Conservation (phyloP, 2,888 invertebrate species). For the Nomada goodeniana region DNA sequence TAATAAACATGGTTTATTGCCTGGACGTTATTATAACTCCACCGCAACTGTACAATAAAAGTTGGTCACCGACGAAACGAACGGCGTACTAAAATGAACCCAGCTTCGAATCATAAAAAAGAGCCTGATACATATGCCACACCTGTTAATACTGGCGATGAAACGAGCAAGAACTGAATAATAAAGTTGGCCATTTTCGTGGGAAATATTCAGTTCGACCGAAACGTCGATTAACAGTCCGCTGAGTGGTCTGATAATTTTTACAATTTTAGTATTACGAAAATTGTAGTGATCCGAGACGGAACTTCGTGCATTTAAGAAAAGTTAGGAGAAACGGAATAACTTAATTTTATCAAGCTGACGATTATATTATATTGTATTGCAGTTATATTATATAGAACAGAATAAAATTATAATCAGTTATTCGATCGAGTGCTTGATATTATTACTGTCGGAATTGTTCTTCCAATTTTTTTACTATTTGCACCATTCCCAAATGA, state of each 20-base stretch:
- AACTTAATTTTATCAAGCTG: too few relatives aligned
- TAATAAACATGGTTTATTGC: slow-evolving; percentile 60
- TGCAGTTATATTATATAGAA: too few relatives aligned
- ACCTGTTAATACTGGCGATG: background rate
- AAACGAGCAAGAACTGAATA: slow-evolving; percentile 18
- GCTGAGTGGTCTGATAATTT: background rate
- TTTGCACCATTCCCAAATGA: background rate
- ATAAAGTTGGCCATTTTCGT: background rate
- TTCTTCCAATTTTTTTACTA: background rate
- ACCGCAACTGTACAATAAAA: slow-evolving; percentile 34
- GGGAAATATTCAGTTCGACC: background rate
- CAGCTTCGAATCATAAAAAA: slow-evolving; percentile 14
- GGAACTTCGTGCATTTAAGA: too few relatives aligned
- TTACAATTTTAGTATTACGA: too few relatives aligned
- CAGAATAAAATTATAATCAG: too few relatives aligned
- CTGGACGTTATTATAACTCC: slow-evolving; percentile 52
- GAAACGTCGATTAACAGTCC: slow-evolving; percentile 1
- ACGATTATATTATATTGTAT: too few relatives aligned
- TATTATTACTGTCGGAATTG: background rate
- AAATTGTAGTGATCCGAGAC: too few relatives aligned
- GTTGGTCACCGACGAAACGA: slow-evolving; percentile 54
- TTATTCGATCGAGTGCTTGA: too few relatives aligned
- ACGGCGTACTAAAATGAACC: slow-evolving; percentile 23
- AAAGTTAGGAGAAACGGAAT: too few relatives aligned
- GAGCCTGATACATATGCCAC: background rate